Base-by-base conservation (phyloP, 2,113 vertebrate genomes). In the Sula dactylatra region DNA sequence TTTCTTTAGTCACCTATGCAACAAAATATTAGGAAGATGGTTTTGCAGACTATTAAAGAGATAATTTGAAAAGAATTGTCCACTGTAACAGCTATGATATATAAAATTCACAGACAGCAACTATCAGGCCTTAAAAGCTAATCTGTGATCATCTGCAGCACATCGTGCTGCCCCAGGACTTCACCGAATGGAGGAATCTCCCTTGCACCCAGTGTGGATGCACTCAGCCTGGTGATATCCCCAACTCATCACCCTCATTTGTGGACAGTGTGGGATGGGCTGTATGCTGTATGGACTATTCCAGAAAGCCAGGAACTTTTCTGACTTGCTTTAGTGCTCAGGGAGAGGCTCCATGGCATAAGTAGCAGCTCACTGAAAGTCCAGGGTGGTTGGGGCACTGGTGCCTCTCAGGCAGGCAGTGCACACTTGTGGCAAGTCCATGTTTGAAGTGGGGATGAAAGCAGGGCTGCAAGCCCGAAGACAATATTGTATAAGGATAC, bases 1-100 rank as follows among this genome's bases (percentile, higher is more conserved):
- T 96, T 90, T 95, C 69, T 80, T 91, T 52, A 74, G 90, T 90
- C 88, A 86, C 83, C 34, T 90, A 55, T 78, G 42, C 49, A 94
- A 82, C 80, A 88, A 95, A 90, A 88, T 95, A 86, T 70, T 62
- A 65, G 34, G 79, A 55, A 82, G 47, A 31, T 8, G 20, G 2
- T 64, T 90, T 90, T 91, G 58, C 21, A 66, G 50, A 84, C 14
- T 79, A 40, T 67, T 84, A 86, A 74, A 84, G n/a, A 78, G 27
- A 74, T 42, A 94, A 83, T 90, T 92, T 93, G 40, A 58, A 88
- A 90, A 83, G 14, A 83, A 58, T 36, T 81, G 27, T 78, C 44
- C 29, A 59, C 59, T 52, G 21, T n/a, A 44, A 70, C n/a, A 78
- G 14, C 26, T 74, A 50, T 56, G n/a, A 77, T 56, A 78, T 34